phyloP scores from a whole-genome alignment of 1,140 invertebrate species.

The Mercenaria mercenaria region DNA sequence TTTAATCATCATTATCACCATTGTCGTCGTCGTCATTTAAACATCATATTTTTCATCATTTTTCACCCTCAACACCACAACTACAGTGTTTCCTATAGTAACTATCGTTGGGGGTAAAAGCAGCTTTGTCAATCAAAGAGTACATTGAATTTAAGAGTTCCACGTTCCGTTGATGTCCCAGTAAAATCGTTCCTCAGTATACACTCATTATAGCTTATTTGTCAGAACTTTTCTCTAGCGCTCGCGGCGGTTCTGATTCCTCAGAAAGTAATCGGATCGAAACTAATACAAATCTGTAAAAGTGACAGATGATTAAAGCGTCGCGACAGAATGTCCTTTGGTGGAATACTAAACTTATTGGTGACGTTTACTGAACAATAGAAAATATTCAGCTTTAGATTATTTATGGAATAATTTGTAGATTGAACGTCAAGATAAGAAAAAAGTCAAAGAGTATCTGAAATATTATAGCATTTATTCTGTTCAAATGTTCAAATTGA shows the following conservation, averaged over 20 bases:
- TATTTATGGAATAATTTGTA: conserved; percentile 54
- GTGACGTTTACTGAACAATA: not conserved
- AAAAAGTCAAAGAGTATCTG: conserved; percentile 3
- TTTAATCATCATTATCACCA: too few relatives aligned
- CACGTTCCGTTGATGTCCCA: too few relatives aligned
- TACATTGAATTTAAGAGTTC: too few relatives aligned
- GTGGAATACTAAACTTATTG: not conserved
- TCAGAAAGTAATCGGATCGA: conserved; percentile 10
- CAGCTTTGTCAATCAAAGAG: too few relatives aligned
- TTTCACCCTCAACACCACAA: too few relatives aligned
- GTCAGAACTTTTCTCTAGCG: not conserved
- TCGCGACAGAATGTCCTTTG: conserved; percentile 51
- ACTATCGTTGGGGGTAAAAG: too few relatives aligned
- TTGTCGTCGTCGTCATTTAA: too few relatives aligned
- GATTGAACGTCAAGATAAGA: conserved; percentile 48
- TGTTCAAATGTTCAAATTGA: conserved; percentile 23
- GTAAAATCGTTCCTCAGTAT: not conserved
- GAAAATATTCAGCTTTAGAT: conserved; percentile 43
- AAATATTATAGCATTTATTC: conserved; percentile 40
- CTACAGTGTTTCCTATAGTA: too few relatives aligned
- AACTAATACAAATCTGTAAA: not conserved
- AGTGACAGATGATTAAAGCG: conserved; percentile 49
- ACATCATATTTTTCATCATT: too few relatives aligned
- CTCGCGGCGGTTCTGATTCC: not conserved
- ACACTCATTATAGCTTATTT: not conserved